Evolutionary conservation across 2,888 invertebrate species (phyloP), one percentile per base, ranked within the genome.

Genomic region (Spilarctia lutea): DNA sequence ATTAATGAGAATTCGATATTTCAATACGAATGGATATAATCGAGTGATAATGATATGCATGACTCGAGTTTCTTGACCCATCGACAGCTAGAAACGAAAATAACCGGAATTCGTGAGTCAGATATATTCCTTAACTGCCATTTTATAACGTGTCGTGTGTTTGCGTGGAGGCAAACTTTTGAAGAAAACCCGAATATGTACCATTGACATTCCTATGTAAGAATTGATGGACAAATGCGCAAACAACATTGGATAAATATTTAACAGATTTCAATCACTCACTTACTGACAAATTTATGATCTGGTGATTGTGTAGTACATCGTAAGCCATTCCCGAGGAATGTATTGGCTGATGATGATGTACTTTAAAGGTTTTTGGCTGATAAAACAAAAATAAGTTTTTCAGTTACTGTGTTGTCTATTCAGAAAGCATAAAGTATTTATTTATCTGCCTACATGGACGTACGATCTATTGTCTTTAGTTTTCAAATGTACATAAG

Each of bases 61-160:
- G 87, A 69, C 65, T 72, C 45, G 83, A 88, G 91, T 90, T 91
- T 89, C 83, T 92, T 91, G 91, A 92, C 91, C 92, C 86, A 81
- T 76, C 75, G 72, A 56, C 73, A 79, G 69, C 66, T 71, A 77
- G 72, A 78, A 84, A 77, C 72, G 70, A 77, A 81, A 76, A 79
- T 56, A 86, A 85, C 79, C 75, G 79, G 85, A 79, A 80, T 81
- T 56, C 67, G 69, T 84, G 79, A 85, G 72, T 83, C 80, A 85
- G 72, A 72, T 77, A 72, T 63, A 75, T 73, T 68, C 65, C 65
- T 75, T 52, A 72, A 78, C 65, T 72, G 75, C 74, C 72, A 77
- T 74, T 75, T 77, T 60, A 56, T 74, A 73, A n/a, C 75, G 63
- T 45, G 72, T 74, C 71, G 66, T 56, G 52, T 73, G 69, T 63